Conservation (phyloP, 2,797 vertebrate genomes). For the Aselliscus stoliczkanus region DNA sequence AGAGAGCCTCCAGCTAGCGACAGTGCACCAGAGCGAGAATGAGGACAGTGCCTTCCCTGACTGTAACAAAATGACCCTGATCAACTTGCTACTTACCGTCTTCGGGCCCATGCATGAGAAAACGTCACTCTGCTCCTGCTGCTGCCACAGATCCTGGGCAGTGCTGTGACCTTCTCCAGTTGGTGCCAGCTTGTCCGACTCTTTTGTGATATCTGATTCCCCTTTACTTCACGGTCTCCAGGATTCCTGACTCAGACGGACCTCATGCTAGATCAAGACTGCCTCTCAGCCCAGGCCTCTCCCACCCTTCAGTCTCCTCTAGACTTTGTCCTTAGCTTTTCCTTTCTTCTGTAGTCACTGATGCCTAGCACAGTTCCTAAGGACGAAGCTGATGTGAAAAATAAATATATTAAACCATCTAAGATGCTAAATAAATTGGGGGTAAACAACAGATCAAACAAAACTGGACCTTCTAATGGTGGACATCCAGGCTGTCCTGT, state of each 20-base stretch:
- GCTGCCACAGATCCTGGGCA: constrained; percentile 92
- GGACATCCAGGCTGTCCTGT: background rate
- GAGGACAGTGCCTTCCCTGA: constrained; percentile 91
- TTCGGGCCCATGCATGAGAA: constrained; percentile 90
- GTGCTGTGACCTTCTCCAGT: constrained; percentile 90
- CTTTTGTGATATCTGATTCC: constrained; percentile 91
- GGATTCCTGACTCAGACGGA: background rate
- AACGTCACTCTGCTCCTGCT: constrained; percentile 92
- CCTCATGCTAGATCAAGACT: background rate
- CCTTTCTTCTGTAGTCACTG: constrained; percentile 43
- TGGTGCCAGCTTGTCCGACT: constrained; percentile 96
- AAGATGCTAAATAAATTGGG: constrained; percentile 76
- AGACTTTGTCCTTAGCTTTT: background rate
- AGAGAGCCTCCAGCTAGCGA: constrained; percentile 86
- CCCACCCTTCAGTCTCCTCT: background rate
- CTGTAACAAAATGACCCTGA: constrained; percentile 97
- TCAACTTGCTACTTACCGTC: constrained; percentile 94
- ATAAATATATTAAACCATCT: constrained; percentile 70
- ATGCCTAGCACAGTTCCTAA: constrained; percentile 64
- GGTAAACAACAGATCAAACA: constrained; percentile 53
- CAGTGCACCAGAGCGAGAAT: constrained; percentile 83
- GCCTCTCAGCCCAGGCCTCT: constrained; percentile 9
- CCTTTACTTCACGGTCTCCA: background rate
- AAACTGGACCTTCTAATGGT: background rate
- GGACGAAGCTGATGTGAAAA: constrained; percentile 65